phyloP scores from a whole-genome alignment of 2,113 vertebrate species.

The Mesitornis unicolor region DNA sequence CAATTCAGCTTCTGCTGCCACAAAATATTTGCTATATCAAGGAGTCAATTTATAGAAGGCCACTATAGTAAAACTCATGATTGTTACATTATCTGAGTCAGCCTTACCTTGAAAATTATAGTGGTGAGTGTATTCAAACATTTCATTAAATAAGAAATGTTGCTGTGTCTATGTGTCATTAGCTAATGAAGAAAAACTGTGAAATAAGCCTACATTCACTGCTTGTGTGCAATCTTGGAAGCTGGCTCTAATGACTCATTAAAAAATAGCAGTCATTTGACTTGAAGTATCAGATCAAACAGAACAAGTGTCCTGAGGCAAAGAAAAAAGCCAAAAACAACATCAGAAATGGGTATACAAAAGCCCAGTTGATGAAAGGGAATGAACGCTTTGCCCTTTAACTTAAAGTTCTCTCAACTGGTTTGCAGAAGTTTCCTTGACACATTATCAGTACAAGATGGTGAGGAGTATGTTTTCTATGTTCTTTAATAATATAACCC shows the following conservation, averaged over 20 bases:
- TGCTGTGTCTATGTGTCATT: neutral
- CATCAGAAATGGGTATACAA: neutral
- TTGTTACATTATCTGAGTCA: neutral
- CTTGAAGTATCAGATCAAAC: neutral
- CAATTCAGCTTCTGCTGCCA: neutral
- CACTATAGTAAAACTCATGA: neutral
- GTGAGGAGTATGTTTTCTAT: neutral
- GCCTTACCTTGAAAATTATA: neutral
- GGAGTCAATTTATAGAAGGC: neutral
- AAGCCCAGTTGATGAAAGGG: fast-evolving
- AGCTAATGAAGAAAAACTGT: neutral
- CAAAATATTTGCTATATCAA: neutral
- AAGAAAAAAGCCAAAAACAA: too few relatives aligned
- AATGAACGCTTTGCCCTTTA: neutral
- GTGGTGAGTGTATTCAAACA: neutral
- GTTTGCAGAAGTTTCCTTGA: neutral
- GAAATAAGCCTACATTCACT: neutral
- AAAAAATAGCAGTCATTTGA: neutral
- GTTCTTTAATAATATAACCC: neutral
- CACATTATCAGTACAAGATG: neutral
- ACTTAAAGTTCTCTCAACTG: neutral
- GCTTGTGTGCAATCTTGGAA: fast-evolving
- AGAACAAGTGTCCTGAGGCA: fast-evolving
- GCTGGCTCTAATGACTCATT: neutral
- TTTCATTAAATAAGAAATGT: neutral